Conservation (phyloP, 2,888 invertebrate species). For the Cactoblastis cactorum region DNA sequence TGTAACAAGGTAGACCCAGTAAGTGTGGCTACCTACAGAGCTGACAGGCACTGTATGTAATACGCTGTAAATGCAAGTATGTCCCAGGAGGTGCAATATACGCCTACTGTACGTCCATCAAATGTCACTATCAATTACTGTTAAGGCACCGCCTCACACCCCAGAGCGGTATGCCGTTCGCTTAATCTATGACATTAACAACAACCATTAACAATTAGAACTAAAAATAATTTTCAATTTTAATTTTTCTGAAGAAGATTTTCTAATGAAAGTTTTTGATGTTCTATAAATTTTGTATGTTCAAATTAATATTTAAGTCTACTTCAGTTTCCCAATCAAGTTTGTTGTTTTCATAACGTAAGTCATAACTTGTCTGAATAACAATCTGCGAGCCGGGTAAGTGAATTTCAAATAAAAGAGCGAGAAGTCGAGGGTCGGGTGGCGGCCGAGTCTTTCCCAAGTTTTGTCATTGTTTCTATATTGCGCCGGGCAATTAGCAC, state of each 20-base stretch:
- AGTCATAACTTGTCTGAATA: constrained; percentile 50
- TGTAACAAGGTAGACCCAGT: too few species aligned
- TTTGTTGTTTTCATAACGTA: constrained; percentile 62
- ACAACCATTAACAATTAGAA: neutral
- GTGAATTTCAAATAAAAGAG: constrained; percentile 76
- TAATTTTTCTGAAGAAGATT: too few species aligned
- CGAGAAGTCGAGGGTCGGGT: constrained; percentile 54
- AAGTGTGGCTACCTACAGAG: neutral
- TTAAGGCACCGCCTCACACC: constrained; percentile 39
- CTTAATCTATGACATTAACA: constrained; percentile 51
- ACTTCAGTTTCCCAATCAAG: constrained; percentile 37
- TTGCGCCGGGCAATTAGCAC: constrained; percentile 75
- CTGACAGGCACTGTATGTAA: constrained; percentile 11
- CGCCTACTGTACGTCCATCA: constrained; percentile 64
- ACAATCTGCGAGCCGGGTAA: constrained; percentile 70
- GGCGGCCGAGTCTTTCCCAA: constrained; percentile 56
- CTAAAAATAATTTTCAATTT: neutral
- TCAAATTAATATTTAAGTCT: neutral
- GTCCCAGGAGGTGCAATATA: constrained; percentile 57
- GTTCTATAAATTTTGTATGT: too few species aligned
- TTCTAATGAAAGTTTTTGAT: too few species aligned
- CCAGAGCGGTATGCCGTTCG: constrained; percentile 27
- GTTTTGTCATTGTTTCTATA: constrained; percentile 77
- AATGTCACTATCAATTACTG: constrained; percentile 74
- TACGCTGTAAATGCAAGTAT: constrained; percentile 17